Conservation (phyloP, 2,113 vertebrate genomes). For the Apeltes quadracus region DNA sequence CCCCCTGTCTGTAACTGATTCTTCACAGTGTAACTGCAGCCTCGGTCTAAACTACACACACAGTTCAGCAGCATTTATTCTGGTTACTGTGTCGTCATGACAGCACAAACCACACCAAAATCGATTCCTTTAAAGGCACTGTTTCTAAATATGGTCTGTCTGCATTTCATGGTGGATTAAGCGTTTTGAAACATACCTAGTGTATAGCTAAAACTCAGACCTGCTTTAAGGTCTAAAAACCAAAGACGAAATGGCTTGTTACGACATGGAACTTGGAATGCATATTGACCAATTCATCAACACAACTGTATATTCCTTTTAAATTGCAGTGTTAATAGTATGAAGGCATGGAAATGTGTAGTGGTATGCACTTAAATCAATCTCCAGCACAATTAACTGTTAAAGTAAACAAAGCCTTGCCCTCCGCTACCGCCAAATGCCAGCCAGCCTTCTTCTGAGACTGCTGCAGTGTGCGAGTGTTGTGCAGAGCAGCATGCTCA, state of each 20-base stretch:
- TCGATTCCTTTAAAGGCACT: neutral
- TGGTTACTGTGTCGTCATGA: neutral
- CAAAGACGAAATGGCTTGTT: neutral
- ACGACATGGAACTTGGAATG: neutral
- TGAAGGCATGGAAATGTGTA: neutral
- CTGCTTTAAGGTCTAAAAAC: neutral
- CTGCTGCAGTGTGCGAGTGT: conserved; percentile 19
- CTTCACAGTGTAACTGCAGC: too few relatives aligned
- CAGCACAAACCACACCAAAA: neutral
- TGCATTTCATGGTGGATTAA: neutral
- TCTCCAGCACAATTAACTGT: conserved; percentile 30
- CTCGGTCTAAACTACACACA: neutral
- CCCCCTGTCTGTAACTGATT: too few relatives aligned
- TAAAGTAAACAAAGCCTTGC: conserved; percentile 33
- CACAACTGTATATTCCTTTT: neutral
- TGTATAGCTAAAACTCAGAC: neutral
- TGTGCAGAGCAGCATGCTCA: conserved; percentile 52
- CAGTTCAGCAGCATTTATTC: neutral
- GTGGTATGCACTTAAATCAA: conserved; percentile 2
- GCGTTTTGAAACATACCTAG: too few relatives aligned
- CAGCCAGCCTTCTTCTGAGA: conserved; percentile 39
- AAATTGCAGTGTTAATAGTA: neutral
- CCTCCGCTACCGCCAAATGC: conserved; percentile 52
- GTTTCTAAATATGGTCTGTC: neutral
- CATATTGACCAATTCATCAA: neutral